Evolutionary conservation across 2,888 invertebrate genomes (phyloP), one percentile per base, ranked within the genome.

Genomic region (Apeira syringaria): DNA sequence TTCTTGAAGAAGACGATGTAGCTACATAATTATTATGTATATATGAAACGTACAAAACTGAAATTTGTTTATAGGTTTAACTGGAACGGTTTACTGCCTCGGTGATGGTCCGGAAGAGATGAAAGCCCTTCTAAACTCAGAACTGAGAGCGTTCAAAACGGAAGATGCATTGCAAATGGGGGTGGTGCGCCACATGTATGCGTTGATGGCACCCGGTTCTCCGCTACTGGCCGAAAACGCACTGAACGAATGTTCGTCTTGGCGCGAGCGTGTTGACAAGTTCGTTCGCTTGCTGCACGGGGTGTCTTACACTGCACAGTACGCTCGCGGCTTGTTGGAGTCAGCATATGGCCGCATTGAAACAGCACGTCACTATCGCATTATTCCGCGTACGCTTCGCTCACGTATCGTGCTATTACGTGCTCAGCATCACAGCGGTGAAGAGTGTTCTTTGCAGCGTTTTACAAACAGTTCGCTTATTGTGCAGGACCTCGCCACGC

Each of bases 51-150:
- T n/a, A n/a, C n/a, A 15, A 15, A 15, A 15, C 15, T 15, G 5
- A 15, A 18, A 4, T 18, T 18, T 18, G 2, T 5, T 24, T 12
- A 10, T n/a, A 64, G 81, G 79, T 46, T 38, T 70, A 5, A 66
- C 45, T 1, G 82, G 83, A 2, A 78, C 72, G 1, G 61, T 84
- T 1, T 84, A 65, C 45, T 80, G 75, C 34, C 34, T 81, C 8
- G 82, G 84, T 1, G 59, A 55, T 1, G 55, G 56, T 2, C 82
- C 81, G 0, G 63, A 64, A 2, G 75, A 79, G 18, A 58, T 75
- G 11, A 34, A 57, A 7, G 32, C 20, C 0, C 38, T 54, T 1
- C 45, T 83, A 0, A 57, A 70, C 26, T 50, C 64, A 5, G 55
- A 72, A 11, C 37, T 80, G 1, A 39, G 49, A 5, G 49, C 53